Evolutionary conservation across 2,888 invertebrate species (phyloP).

Genomic region (Seira ritae): DNA sequence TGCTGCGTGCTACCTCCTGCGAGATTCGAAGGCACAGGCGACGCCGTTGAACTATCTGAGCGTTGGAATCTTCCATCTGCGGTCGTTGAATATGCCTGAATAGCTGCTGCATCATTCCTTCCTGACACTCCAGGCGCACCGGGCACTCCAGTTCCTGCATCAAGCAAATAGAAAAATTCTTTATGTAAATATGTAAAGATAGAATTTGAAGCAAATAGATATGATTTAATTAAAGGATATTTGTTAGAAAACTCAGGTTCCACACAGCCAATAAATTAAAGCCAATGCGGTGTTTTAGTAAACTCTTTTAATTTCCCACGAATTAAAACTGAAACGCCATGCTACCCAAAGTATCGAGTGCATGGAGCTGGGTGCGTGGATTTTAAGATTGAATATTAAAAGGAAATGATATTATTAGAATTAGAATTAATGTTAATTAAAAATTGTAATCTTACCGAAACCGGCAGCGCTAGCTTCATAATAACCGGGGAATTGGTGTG

Average conservation of each 20-base stretch:
- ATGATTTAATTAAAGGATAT: neutral
- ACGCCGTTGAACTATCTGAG: conserved; percentile 73
- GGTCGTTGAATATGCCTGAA: conserved; percentile 69
- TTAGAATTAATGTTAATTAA: neutral
- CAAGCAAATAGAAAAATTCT: neutral
- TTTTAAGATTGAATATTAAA: too few relatives aligned
- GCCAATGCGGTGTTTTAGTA: neutral
- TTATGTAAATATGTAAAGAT: neutral
- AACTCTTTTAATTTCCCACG: conserved; percentile 4
- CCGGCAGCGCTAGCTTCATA: conserved; percentile 68
- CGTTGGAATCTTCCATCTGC: conserved; percentile 70
- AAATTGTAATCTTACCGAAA: conserved; percentile 47
- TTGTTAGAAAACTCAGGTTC: conserved; percentile 11
- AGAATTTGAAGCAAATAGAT: neutral
- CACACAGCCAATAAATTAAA: conserved; percentile 1
- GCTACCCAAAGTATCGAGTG: neutral
- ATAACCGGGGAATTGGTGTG: conserved; percentile 71
- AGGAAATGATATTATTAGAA: neutral
- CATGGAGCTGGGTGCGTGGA: conserved; percentile 3
- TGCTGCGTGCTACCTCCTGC: conserved; percentile 71
- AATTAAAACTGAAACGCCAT: neutral
- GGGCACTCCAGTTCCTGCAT: conserved; percentile 61
- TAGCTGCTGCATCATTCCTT: conserved; percentile 69
- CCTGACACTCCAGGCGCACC: conserved; percentile 69
- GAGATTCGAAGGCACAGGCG: conserved; percentile 74